Conservation (phyloP, 1,140 invertebrate genomes). For the Pogonognathellus flavescens region DNA sequence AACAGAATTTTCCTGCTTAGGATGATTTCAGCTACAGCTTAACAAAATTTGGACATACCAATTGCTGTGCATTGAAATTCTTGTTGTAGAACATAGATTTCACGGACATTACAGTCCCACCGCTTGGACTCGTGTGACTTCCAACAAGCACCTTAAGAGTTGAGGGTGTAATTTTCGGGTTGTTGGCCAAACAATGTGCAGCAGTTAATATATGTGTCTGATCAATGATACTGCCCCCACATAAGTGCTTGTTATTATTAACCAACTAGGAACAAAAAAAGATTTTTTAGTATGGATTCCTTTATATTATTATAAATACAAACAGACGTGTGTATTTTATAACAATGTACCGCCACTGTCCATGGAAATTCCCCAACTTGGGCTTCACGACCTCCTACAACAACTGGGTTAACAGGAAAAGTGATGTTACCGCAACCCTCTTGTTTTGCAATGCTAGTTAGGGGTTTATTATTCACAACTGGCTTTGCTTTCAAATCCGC, state of each 20-base stretch:
- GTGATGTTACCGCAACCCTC: slow-evolving; percentile 16
- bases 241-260: not conserved
- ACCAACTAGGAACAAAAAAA: too few species aligned
- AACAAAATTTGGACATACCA: not conserved
- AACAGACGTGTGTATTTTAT: too few species aligned
- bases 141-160: not conserved
- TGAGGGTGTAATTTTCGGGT: not conserved
- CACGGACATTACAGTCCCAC: not conserved
- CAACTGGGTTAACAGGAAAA: not conserved
- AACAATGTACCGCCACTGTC: not conserved
- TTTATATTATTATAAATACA: too few species aligned
- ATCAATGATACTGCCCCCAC: slow-evolving; percentile 8
- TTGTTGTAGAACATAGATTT: not conserved
- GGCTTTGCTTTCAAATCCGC: not conserved
- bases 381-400: slow-evolving; percentile 12
- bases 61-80: not conserved
- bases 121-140: not conserved
- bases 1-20: not conserved
- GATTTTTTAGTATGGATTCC: too few species aligned
- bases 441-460: not conserved
- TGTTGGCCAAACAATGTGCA: slow-evolving; percentile 9
- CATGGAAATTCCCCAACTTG: not conserved
- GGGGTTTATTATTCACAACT: too few species aligned
- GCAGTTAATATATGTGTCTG: slow-evolving; percentile 11
- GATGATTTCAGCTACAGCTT: not conserved